Evolutionary conservation across 2,888 invertebrate genomes (phyloP), one percentile per base, ranked within the genome.

Genomic region (Leptopterna dolabrata): DNA sequence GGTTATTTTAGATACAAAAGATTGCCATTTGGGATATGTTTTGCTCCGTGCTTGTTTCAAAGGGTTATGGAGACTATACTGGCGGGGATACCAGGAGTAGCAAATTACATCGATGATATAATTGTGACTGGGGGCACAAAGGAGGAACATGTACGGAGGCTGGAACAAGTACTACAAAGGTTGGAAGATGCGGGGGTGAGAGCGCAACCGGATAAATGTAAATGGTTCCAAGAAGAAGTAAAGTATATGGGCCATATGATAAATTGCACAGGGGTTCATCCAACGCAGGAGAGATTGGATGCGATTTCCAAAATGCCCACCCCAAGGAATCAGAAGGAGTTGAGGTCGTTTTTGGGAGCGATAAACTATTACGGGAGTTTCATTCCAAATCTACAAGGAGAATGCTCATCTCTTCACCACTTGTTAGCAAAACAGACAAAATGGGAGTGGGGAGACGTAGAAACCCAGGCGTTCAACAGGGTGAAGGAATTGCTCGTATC

Each of bases 1-100:
- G 81, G 81, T 9, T 81, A 55, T 81, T 81, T 81, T 29, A 11
- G 81, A 29, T 81, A 81, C 27, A 81, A 55, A 47, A 24, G 81
- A n/a, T 47, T 81, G n/a, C n/a, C n/a, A n/a, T n/a, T n/a, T n/a
- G n/a, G n/a, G n/a, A n/a, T n/a, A n/a, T n/a, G n/a, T n/a, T n/a
- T n/a, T n/a, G n/a, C n/a, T n/a, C n/a, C n/a, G n/a, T n/a, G n/a
- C n/a, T n/a, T n/a, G n/a, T n/a, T n/a, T n/a, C n/a, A n/a, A n/a
- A n/a, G n/a, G n/a, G n/a, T n/a, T n/a, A n/a, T n/a, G n/a, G n/a
- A n/a, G n/a, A n/a, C n/a, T n/a, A n/a, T n/a, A n/a, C n/a, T n/a
- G n/a, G n/a, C n/a, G n/a, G n/a, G n/a, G n/a, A n/a, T n/a, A n/a
- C n/a, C n/a, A n/a, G n/a, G n/a, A n/a, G n/a, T n/a, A n/a, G n/a